These are phyloP conservation scores for Trichomalopsis sarcophagae DNA, from an alignment of 1,140 invertebrate genomes.

Conservation along the genomic window DNA sequence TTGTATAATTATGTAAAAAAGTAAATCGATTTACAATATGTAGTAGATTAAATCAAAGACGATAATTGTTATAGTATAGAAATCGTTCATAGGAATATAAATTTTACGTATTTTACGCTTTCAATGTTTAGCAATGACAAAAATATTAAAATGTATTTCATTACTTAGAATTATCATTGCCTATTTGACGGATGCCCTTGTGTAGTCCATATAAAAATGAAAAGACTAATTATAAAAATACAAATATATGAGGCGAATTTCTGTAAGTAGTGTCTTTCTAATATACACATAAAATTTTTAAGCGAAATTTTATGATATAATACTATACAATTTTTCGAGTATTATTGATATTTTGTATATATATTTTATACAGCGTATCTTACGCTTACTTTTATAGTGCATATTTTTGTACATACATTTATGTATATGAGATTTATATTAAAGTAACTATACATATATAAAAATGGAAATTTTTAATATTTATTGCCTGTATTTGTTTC, in stretches of 20 bases:
- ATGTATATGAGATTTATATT: slow-evolving; percentile 12
- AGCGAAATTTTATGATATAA: not conserved
- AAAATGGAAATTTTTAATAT: not conserved
- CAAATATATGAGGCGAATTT: not conserved
- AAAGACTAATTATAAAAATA: not conserved
- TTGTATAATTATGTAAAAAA: not conserved
- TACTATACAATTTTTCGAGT: not conserved
- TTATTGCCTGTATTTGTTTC: not conserved
- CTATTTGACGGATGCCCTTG: not conserved
- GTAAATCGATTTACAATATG: not conserved
- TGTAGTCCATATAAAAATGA: not conserved
- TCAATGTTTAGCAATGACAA: not conserved
- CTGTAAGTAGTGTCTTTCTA: not conserved
- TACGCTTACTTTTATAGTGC: not conserved
- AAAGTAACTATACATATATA: not conserved
- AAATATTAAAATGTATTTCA: not conserved
- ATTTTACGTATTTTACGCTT: not conserved
- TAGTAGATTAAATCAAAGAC: not conserved
- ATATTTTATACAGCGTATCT: slow-evolving; percentile 1
- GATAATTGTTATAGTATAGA: not conserved
- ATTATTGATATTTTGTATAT: slow-evolving; percentile 10
- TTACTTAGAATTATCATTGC: not conserved
- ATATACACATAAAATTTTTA: slow-evolving; percentile 1
- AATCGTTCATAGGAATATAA: not conserved
- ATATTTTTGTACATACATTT: slow-evolving; percentile 33